These are phyloP conservation scores for Neopipo cinnamomea DNA, from an alignment of 2,113 vertebrate species.

Conservation along the genomic window DNA sequence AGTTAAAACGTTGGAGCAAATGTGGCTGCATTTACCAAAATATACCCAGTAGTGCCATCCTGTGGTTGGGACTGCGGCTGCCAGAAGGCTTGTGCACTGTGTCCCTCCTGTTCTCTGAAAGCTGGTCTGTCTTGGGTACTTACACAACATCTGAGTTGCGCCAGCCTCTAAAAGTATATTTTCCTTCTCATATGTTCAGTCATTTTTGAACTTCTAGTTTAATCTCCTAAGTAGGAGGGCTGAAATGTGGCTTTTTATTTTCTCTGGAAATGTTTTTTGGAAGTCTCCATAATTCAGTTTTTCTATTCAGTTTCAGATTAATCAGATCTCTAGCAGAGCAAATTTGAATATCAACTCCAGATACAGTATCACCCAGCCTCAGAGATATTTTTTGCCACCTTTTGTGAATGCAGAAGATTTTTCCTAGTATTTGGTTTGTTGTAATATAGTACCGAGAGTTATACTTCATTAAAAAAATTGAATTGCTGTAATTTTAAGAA, in stretches of 20 bases:
- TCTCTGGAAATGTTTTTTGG: not conserved
- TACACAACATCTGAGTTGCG: not conserved
- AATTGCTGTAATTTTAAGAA: not conserved
- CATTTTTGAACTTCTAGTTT: not conserved
- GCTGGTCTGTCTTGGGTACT: not conserved
- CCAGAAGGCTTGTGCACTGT: fast-evolving
- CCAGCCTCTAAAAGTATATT: not conserved
- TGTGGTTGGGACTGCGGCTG: not conserved
- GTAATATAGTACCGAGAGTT: not conserved
- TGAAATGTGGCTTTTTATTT: not conserved
- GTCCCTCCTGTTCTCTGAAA: not conserved
- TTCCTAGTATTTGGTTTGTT: not conserved
- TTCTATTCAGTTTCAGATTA: not conserved
- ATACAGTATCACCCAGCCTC: too few species aligned
- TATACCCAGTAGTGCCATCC: slow-evolving; percentile 71
- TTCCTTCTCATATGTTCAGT: not conserved
- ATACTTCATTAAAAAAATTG: not conserved
- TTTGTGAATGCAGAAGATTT: not conserved
- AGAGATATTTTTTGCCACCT: not conserved
- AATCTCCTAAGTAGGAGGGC: not conserved
- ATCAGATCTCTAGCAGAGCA: not conserved
- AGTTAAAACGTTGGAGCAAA: not conserved
- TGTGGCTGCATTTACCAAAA: not conserved
- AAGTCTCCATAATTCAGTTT: not conserved
- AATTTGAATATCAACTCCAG: not conserved